Percentiles rank a stretch among this genome's conserved stretches.
Conservation (phyloP, 1,140 invertebrate genomes). For the Caenorhabditis brenneri region DNA sequence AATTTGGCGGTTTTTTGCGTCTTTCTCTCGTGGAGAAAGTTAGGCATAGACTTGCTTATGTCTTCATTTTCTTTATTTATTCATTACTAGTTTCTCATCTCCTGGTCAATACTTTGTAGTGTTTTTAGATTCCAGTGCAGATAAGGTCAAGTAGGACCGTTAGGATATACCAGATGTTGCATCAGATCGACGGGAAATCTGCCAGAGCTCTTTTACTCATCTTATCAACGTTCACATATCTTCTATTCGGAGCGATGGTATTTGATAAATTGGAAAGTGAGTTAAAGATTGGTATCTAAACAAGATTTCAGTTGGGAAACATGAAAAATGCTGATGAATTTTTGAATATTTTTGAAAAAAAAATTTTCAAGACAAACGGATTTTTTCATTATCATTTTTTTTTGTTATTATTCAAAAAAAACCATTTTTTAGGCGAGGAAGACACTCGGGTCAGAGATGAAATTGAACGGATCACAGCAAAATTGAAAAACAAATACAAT, state of each 20-base stretch:
- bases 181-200: constrained; percentile 78
- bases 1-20: constrained; percentile 26
- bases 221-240: constrained; percentile 96
- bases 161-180: not conserved
- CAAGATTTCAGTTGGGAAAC: no score
- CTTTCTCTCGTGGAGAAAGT: not conserved
- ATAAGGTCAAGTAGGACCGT: not conserved
- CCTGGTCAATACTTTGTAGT: not conserved
- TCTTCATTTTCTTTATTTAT: not conserved
- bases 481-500: constrained; percentile 87
- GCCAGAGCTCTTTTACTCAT: constrained; percentile 94
- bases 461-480: constrained; percentile 76
- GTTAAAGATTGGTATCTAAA: no score
- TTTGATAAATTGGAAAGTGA: constrained; percentile 93
- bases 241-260: constrained; percentile 94
- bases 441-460: constrained; percentile 80
- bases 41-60: not conserved
- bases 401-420: not conserved
- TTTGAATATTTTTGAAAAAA: not conserved
- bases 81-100: not conserved
- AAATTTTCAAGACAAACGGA: no score
- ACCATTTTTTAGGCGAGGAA: constrained; percentile 75
- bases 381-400: no score
- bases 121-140: not conserved
- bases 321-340: no score